Conservation (phyloP, 1,140 invertebrate species). For the Zaprionus tsacasi region DNA sequence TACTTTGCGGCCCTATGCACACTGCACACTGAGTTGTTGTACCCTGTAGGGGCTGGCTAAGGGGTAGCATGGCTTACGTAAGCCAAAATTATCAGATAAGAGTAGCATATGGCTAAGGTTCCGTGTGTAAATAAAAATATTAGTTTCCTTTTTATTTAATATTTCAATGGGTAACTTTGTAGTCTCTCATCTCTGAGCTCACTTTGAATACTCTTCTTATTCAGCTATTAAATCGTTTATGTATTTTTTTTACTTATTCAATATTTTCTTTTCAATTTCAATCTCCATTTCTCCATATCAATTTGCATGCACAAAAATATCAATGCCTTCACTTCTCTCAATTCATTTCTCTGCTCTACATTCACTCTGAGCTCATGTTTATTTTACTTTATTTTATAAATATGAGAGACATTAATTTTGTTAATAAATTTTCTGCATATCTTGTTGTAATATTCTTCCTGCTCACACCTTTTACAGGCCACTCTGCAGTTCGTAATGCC, state of each 20-base stretch:
- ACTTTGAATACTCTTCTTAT: not conserved
- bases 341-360: not conserved
- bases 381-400: not conserved
- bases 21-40: constrained; percentile 35
- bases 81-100: not conserved
- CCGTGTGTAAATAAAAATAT: too few species aligned
- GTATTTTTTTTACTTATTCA: constrained; percentile 1
- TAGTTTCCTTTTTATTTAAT: not conserved
- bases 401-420: not conserved
- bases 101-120: too few species aligned
- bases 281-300: not conserved
- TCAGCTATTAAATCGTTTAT: not conserved
- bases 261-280: not conserved
- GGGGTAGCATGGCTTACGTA: not conserved
- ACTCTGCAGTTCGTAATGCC: constrained; percentile 3
- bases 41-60: constrained; percentile 10
- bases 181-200: not conserved
- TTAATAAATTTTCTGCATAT: not conserved
- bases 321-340: not conserved
- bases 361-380: not conserved
- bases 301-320: not conserved
- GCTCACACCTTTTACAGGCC: not conserved
- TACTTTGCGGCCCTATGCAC: constrained; percentile 27
- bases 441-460: not conserved
- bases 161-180: not conserved